Evolutionary conservation across 2,797 vertebrate genomes (phyloP), one percentile per base, ranked within the genome.

Genomic region (Myotis findleyi): DNA sequence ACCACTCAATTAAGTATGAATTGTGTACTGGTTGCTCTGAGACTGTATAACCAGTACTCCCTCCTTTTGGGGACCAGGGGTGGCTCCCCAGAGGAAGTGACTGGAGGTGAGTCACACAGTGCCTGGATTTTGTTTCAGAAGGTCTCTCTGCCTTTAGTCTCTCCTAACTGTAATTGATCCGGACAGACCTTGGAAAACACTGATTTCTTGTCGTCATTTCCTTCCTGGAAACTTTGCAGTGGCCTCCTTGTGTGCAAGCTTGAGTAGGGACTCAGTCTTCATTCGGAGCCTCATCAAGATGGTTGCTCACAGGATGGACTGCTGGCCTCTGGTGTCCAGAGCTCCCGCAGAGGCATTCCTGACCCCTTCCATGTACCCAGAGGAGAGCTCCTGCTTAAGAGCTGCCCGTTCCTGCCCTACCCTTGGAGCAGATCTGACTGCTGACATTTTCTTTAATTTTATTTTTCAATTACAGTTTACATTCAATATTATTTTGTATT

Each of bases 351-450:
- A 36, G 53, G 23, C 33, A 13, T 57, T 9, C 44, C 51, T 71
- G 44, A 64, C 38, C 5, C 36, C 18, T 41, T 79, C 25, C 27
- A 1, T 62, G 27, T 33, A 66, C 73, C 53, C 62, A 53, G 18
- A 69, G 84, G 53, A 80, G 44, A 33, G 64, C 11, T 91, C 20
- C 18, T 80, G 33, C 89, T 76, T 80, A 55, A 91, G 90, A 89
- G 55, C 49, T 64, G 53, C n/a, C 57, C 49, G 20, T 72, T 14
- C 66, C 13, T 51, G 12, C 9, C 27, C n/a, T 86, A 47, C 20
- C 41, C 6, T 84, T 49, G 57, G 27, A 47, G 79, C 27, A 7
- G 7, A 64, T 83, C 62, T 36, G n/a, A 55, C n/a, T 7, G 2
- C n/a, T 57, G 47, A 75, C 12, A 57, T 62, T 88, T 91, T 94